Evolutionary conservation across 2,888 invertebrate species (phyloP), one percentile per base, ranked within the genome.

Genomic region (Amphipoea oculea): DNA sequence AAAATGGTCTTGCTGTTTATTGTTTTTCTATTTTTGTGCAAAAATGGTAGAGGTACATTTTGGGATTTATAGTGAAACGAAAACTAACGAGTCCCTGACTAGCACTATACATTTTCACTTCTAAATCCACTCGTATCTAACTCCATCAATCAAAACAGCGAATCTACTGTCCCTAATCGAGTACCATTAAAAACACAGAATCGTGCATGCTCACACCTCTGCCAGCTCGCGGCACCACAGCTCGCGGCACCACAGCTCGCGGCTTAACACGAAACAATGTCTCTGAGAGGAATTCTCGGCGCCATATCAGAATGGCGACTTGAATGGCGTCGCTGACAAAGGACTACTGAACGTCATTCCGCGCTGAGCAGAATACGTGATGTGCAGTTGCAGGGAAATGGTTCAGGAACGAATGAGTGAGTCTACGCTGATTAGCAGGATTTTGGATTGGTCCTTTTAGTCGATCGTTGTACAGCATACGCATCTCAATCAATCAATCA

Each of bases 271-370:
- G 75, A 63, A 78, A 85, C 81, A 84, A 81, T 81, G 63, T 85
- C 78, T 78, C 42, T 11, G 62, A 70, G 60, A 81, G 75, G 65
- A 84, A 84, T 84, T 54, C 77, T 60, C 68, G 57, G 63, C 66
- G 78, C 73, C 76, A 81, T 76, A 76, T 84, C 78, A 78, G 77
- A 75, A 78, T 81, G 70, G 73, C 63, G 60, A 77, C 78, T 67
- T 84, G 75, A 81, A 85, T 85, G 79, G 78, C 48, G 36, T 72
- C 40, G 11, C 76, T 79, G 82, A 85, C 85, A 85, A 85, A 85
- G 76, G 74, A 79, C 82, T 54, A 74, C 86, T 79, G 82, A 81
- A 71, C 78, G 78, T 67, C 82, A 84, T 67, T 67, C 45, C 70
- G 45, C 54, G 74, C 74, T 70, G 82, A 76, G 63, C 67, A 40